Base-by-base conservation (phyloP, 1,140 invertebrate genomes). In the Scylla paramamosain region DNA sequence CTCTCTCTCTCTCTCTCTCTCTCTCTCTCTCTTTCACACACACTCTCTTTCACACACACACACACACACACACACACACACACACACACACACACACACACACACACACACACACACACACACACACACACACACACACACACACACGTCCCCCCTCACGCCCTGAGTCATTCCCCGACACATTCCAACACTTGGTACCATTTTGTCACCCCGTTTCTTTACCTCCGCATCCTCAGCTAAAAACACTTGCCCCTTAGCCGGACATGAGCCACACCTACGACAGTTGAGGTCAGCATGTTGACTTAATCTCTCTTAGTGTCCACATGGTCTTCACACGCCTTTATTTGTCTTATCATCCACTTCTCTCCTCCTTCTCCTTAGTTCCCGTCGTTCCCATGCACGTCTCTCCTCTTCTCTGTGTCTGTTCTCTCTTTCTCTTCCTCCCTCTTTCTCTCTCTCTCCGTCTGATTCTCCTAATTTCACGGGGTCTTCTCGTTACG, bases 361-460 rank as follows among this genome's bases (percentile, higher is more conserved):
- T 91, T 91, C 89, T 29, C 48, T 29, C 48, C 12, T 59, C 46
- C 89, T 59, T 20, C 52, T 59, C 52, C 52, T 59, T 59, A 59
- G 52, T 59, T 59, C 52, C 16, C 16, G 12, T 59, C 52, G 52
- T 59, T 59, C 52, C 16, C 52, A 59, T 59, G 29, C 88, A 14
- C 88, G 4, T 28, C 45, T 46, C 45, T 90, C 45, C 6, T 20
- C 25, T 25, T 46, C 45, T 45, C 45, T 46, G 2, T 20, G 0
- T 20, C 16, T 14, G 4, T 14, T 59, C 52, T 59, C 52, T 59
- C 52, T 59, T 8, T 59, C 52, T 59, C 52, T 59, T 8, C 10
- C 52, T 59, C 52, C 10, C 52, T 59, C 52, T 59, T 8, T 39
- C n/a, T 90, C 88, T 46, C 88, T 90, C 88, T 46, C 88, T 90